A percentile compares a stretch with the other conserved stretches of the same genome.
Evolutionary conservation across 2,888 invertebrate genomes (phyloP).

Genomic region (Morpho helenor): DNA sequence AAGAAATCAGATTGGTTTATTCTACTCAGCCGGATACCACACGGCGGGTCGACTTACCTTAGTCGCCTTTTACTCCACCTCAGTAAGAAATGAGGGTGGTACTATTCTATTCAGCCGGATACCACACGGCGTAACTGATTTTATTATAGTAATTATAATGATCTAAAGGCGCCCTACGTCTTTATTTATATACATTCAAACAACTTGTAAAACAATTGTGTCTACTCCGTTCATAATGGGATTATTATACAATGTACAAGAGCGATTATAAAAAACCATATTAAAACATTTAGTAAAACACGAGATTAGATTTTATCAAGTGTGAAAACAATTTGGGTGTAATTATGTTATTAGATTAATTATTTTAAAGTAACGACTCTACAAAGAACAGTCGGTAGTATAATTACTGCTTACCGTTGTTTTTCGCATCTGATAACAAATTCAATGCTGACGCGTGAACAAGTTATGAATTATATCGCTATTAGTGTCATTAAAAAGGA

Average conservation of each 20-base stretch:
- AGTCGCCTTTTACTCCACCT: too few species aligned
- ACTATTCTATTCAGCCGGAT: too few species aligned
- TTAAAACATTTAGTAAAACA: slow-evolving; percentile 16
- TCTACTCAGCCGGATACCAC: too few species aligned
- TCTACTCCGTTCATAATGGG: not conserved
- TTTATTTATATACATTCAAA: too few species aligned
- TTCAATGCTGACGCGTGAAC: slow-evolving; percentile 5
- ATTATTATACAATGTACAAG: slow-evolving; percentile 5
- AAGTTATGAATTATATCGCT: slow-evolving; percentile 2
- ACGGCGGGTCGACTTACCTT: too few species aligned
- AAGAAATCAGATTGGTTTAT: too few species aligned
- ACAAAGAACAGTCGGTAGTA: slow-evolving; percentile 13
- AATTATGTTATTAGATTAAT: slow-evolving; percentile 30
- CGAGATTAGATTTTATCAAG: slow-evolving; percentile 33
- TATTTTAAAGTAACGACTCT: slow-evolving; percentile 17
- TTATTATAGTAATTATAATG: too few species aligned
- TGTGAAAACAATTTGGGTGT: slow-evolving; percentile 30
- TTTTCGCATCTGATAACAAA: slow-evolving; percentile 22
- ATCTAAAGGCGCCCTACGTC: too few species aligned
- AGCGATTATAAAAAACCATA: slow-evolving; percentile 8
- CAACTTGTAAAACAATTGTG: too few species aligned
- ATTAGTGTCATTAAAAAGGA: too few species aligned
- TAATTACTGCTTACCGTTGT: slow-evolving; percentile 19
- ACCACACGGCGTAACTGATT: too few species aligned
- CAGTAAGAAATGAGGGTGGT: too few species aligned